Evolutionary conservation across 2,797 vertebrate species (phyloP).

Genomic region (Epinephelus coioides): DNA sequence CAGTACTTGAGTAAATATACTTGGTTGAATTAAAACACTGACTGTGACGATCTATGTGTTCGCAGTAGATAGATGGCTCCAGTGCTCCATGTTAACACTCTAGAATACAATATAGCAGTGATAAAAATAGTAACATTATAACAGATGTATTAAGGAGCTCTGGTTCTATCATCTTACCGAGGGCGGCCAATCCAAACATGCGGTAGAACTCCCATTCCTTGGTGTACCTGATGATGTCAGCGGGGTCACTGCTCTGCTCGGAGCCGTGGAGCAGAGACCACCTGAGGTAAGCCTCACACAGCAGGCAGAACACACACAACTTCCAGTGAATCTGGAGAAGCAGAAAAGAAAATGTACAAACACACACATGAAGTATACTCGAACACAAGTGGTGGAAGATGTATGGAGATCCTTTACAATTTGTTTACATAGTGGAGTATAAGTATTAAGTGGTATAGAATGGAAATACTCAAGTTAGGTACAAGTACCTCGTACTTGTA

Average conservation of each 20-base stretch:
- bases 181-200: slow-evolving; percentile 92
- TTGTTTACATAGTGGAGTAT: neutral
- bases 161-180: slow-evolving; percentile 84
- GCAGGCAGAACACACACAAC: slow-evolving; percentile 94
- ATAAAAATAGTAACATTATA: neutral
- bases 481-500: neutral
- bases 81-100: neutral
- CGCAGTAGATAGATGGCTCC: neutral
- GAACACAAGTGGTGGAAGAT: neutral
- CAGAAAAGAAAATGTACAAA: neutral
- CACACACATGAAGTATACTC: neutral
- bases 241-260: slow-evolving; percentile 89
- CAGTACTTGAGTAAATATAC: too few species aligned
- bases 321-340: slow-evolving; percentile 95
- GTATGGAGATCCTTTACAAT: neutral
- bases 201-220: slow-evolving; percentile 98
- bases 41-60: neutral
- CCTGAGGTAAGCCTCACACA: slow-evolving; percentile 96
- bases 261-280: slow-evolving; percentile 94
- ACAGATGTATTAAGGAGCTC: neutral
- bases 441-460: neutral
- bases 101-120: too few species aligned
- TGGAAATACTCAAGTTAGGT: neutral
- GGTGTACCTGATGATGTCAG: slow-evolving; percentile 97
- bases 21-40: fast-evolving